A percentile compares a stretch with the other conserved stretches of the same genome.
Conservation (phyloP, 1,140 invertebrate genomes). For the Stenopsyche tienmushanensis region DNA sequence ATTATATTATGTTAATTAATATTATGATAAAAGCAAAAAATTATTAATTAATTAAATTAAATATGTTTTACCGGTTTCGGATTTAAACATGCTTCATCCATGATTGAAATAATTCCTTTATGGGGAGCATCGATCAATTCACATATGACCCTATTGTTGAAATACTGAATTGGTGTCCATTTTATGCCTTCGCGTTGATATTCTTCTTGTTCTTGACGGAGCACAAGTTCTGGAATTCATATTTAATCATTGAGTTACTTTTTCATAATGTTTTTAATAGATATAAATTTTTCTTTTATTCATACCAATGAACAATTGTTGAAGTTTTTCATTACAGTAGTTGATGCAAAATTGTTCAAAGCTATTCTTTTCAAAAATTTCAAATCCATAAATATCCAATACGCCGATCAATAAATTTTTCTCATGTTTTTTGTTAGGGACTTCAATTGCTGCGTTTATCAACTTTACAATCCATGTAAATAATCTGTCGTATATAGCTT, state of each 20-base stretch:
- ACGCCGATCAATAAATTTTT: slow-evolving; percentile 90
- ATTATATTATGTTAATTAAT: background rate
- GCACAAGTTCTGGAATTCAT: slow-evolving; percentile 73
- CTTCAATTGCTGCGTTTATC: slow-evolving; percentile 84
- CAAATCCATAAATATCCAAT: slow-evolving; percentile 96
- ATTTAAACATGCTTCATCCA: slow-evolving; percentile 93
- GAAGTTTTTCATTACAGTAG: slow-evolving; percentile 96
- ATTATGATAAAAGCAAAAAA: slow-evolving; percentile 26
- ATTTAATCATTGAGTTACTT: background rate
- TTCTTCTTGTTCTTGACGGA: slow-evolving; percentile 96
- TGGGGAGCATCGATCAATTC: slow-evolving; percentile 88
- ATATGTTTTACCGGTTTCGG: slow-evolving; percentile 80
- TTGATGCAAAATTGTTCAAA: slow-evolving; percentile 96
- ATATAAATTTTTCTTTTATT: too few relatives aligned
- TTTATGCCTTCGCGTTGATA: slow-evolving; percentile 90
- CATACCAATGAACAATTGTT: slow-evolving; percentile 96
- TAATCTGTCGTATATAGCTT: slow-evolving; percentile 89
- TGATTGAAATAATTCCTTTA: slow-evolving; percentile 88
- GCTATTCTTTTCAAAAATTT: slow-evolving; percentile 93
- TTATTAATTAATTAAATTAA: slow-evolving; percentile 9
- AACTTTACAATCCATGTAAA: slow-evolving; percentile 88
- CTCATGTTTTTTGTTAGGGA: slow-evolving; percentile 58
- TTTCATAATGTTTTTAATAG: too few relatives aligned
- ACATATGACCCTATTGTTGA: slow-evolving; percentile 92
- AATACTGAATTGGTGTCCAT: slow-evolving; percentile 89